phyloP scores from a whole-genome alignment of 1,140 invertebrate species.

The Drosophila carrolli region DNA sequence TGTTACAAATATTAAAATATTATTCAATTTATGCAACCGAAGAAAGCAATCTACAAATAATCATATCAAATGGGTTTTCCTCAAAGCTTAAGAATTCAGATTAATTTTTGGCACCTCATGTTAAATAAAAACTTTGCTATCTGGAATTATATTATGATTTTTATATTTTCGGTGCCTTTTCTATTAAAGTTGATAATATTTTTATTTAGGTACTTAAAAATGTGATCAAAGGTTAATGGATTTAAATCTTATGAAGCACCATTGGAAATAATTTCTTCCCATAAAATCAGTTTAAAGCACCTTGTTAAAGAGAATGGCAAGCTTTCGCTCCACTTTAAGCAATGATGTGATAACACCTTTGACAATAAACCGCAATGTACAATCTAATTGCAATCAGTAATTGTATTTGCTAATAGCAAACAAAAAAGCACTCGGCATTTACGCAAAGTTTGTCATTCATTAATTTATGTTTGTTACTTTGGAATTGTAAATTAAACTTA shows the following conservation, averaged over 20 bases:
- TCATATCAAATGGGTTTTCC: no score
- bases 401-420: constrained; percentile 19
- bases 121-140: constrained; percentile 5
- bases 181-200: not conserved
- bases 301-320: not conserved
- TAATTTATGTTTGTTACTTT: constrained; percentile 20
- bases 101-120: constrained; percentile 4
- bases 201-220: not conserved
- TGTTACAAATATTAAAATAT: no score
- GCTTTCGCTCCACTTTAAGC: not conserved
- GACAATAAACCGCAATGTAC: constrained; percentile 4
- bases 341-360: constrained; percentile 11
- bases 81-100: not conserved
- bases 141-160: not conserved
- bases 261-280: not conserved
- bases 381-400: constrained; percentile 28
- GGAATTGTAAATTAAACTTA: constrained; percentile 11
- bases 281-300: constrained; percentile 1
- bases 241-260: not conserved
- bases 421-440: constrained; percentile 3
- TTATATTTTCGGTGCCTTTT: constrained; percentile 3
- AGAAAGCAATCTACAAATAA: no score
- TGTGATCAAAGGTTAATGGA: not conserved
- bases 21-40: no score
- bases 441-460: constrained; percentile 27